A percentile compares a stretch with the other conserved stretches of the same genome.
phyloP scores from a whole-genome alignment of 2,113 vertebrate genomes.

The Sphaerodactylus townsendi region DNA sequence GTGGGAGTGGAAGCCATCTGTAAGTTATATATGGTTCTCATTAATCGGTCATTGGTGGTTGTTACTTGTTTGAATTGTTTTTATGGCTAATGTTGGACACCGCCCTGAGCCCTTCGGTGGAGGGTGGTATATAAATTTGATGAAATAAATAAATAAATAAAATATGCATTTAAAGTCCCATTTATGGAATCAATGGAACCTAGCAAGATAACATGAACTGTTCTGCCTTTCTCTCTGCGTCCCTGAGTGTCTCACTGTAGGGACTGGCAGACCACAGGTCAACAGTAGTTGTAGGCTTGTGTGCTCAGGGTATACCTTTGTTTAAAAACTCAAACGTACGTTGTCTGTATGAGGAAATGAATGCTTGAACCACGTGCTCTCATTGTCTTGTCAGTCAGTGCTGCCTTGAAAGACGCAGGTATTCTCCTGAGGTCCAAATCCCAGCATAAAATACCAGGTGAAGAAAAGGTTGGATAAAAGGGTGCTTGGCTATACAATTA shows the following conservation, averaged over 20 bases:
- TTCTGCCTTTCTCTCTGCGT: no score
- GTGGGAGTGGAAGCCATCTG: no score
- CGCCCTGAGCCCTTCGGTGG: no score
- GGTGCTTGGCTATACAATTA: conserved; percentile 70
- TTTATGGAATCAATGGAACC: no score
- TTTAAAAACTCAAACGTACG: conserved; percentile 19
- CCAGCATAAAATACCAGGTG: conserved; percentile 65
- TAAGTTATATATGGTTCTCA: no score
- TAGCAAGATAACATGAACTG: no score
- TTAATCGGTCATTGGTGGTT: no score
- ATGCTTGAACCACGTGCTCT: not conserved
- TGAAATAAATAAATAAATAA: no score
- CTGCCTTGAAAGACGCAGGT: conserved; percentile 16
- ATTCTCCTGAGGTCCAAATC: conserved; percentile 31
- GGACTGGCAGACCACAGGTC: not conserved
- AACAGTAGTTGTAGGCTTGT: not conserved
- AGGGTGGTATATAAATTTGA: no score
- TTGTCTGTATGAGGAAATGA: conserved; percentile 6
- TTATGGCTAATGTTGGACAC: no score
- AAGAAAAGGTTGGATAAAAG: conserved; percentile 59
- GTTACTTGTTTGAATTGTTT: no score
- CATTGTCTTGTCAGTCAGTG: not conserved
- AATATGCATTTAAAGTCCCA: no score
- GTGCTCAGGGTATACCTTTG: not conserved
- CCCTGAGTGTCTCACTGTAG: not conserved